Evolutionary conservation across 2,113 vertebrate species (phyloP), one percentile per base, ranked within the genome.

Genomic region (Orthonyx spaldingii): DNA sequence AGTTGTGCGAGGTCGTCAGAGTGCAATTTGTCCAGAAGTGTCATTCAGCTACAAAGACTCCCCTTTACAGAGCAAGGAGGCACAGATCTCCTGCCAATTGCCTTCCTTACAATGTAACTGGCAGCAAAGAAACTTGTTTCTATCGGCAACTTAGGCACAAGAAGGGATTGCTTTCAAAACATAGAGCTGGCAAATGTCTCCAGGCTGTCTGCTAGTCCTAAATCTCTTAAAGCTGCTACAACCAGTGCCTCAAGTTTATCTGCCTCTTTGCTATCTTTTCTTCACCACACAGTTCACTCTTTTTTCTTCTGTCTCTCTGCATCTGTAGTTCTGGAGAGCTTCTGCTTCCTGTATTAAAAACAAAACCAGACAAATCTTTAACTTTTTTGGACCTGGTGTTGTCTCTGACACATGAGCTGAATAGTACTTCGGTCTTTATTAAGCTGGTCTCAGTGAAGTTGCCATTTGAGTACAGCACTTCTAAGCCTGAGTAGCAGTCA

Each of bases 21-120:
- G 90, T 46, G 88, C 72, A 90, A 49, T 89, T 95, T 94, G 80
- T 95, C 64, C 92, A 90, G 72, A 90, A 88, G 28, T 18, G 13
- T 92, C 53, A 0, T 28, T 90, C 6, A 10, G 30, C 79, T 52
- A 96, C 92, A 96, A 92, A 97, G 94, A n/a, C 49, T 90, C 21
- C 59, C 44, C 88, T 97, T 92, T 75, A 72, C 17, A 37, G 79
- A 49, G 75, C 50, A 44, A 10, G 0, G 17, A 88, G 59, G 85
- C 68, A 64, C 50, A 74, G 68, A 86, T 77, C 56, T 63, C 11
- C 28, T 94, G 96, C 93, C 96, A 95, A 2, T 65, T 82, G 28
- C 22, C 14, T 69, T 85, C 77, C 57, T 78, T 71, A 95, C 88
- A 78, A 90, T 95, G 83, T 78, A 77, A 66, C n/a, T 81, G 86